Conservation (phyloP, 2,113 vertebrate species). For the Columba livia region DNA sequence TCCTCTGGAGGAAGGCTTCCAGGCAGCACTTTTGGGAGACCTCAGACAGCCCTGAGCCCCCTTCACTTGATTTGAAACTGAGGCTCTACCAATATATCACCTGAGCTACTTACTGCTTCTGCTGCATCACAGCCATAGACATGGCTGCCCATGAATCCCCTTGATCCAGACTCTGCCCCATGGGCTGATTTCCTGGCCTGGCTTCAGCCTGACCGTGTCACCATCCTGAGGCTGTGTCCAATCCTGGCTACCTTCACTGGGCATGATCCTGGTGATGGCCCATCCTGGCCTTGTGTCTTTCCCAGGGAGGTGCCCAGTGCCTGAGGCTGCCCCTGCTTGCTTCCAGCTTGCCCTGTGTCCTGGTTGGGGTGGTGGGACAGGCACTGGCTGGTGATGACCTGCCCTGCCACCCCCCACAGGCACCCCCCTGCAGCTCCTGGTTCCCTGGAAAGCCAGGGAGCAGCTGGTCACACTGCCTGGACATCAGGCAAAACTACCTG, state of each 20-base stretch:
- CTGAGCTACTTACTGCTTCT: neutral
- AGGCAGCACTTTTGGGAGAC: too few relatives aligned
- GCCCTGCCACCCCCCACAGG: neutral
- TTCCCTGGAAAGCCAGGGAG: neutral
- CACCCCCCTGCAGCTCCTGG: neutral
- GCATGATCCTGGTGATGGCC: neutral
- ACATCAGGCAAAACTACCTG: neutral
- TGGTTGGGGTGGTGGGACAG: neutral
- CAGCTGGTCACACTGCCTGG: fast-evolving
- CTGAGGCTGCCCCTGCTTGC: neutral
- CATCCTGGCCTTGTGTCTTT: neutral
- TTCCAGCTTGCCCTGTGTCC: neutral
- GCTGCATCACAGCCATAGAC: neutral
- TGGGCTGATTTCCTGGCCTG: neutral
- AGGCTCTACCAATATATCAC: neutral
- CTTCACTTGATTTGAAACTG: neutral
- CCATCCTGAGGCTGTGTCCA: neutral
- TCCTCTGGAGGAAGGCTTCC: neutral
- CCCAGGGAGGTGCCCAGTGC: neutral
- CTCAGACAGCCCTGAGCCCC: neutral
- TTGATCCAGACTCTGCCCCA: neutral
- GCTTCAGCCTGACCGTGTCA: neutral
- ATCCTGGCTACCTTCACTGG: neutral
- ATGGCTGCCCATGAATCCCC: neutral
- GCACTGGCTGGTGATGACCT: neutral